A percentile compares a stretch with the other conserved stretches of the same genome.
Evolutionary conservation across 2,888 invertebrate genomes (phyloP).

Genomic region (Mythimna vitellina): DNA sequence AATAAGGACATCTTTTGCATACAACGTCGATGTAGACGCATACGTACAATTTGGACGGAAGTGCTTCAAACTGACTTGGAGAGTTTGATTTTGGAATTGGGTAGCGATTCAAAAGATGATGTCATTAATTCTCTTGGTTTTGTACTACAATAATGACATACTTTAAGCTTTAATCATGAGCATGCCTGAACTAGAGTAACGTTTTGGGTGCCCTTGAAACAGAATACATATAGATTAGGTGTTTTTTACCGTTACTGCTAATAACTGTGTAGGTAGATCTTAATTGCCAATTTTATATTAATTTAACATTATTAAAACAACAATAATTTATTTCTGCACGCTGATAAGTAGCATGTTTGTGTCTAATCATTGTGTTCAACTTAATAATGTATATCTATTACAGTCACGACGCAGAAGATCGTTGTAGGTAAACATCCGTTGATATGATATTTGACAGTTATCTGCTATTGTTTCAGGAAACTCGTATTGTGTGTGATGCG

Average conservation of each 20-base stretch:
- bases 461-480: constrained; percentile 79
- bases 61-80: constrained; percentile 19
- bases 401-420: not conserved
- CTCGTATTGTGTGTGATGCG: constrained; percentile 79
- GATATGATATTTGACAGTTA: constrained; percentile 38
- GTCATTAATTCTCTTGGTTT: not conserved
- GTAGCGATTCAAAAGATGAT: constrained; percentile 7
- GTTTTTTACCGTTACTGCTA: too few species aligned
- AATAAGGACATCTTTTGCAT: constrained; percentile 66
- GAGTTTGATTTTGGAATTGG: constrained; percentile 12
- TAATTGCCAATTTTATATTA: not conserved
- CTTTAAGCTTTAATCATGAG: not conserved
- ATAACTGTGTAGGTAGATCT: not conserved
- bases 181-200: not conserved
- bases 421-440: constrained; percentile 4
- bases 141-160: not conserved
- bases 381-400: constrained; percentile 13
- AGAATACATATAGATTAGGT: not conserved
- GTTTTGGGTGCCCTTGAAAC: not conserved
- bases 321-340: not conserved
- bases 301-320: not conserved
- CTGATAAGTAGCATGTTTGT: not conserved
- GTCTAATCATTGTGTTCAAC: not conserved
- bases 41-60: constrained; percentile 32
- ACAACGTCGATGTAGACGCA: constrained; percentile 35